Evolutionary conservation across 2,797 vertebrate genomes (phyloP).

Genomic region (Loris lydekkerianus): DNA sequence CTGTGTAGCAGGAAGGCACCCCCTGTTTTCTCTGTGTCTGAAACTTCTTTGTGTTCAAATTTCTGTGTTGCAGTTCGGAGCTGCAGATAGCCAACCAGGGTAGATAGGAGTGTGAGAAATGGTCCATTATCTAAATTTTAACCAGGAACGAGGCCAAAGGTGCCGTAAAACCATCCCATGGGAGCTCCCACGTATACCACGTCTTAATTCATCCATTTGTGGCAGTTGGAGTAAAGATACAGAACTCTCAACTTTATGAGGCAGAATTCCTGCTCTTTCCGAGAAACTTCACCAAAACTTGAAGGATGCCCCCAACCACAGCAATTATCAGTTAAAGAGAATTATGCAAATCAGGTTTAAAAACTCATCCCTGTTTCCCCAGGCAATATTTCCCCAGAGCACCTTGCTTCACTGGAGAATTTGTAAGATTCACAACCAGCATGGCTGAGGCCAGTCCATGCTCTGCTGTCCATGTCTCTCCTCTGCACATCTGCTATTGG

Average conservation of each 20-base stretch:
- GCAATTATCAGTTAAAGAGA: neutral
- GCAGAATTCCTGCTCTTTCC: neutral
- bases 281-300: neutral
- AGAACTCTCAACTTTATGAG: neutral
- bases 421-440: neutral
- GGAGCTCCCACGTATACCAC: neutral
- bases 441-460: rapidly evolving
- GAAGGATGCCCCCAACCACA: neutral
- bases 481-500: neutral
- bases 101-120: neutral
- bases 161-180: neutral
- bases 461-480: neutral
- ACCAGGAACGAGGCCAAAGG: neutral
- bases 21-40: neutral
- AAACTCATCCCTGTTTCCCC: neutral
- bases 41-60: neutral
- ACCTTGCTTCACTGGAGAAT: neutral
- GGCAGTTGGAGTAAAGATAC: neutral
- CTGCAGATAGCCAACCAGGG: neutral
- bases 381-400: neutral
- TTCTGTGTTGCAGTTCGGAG: neutral
- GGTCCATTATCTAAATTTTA: neutral
- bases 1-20: neutral
- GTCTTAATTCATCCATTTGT: neutral
- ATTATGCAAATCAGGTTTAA: neutral